Base-by-base conservation (phyloP, 2,113 vertebrate genomes). In the Solea senegalensis region DNA sequence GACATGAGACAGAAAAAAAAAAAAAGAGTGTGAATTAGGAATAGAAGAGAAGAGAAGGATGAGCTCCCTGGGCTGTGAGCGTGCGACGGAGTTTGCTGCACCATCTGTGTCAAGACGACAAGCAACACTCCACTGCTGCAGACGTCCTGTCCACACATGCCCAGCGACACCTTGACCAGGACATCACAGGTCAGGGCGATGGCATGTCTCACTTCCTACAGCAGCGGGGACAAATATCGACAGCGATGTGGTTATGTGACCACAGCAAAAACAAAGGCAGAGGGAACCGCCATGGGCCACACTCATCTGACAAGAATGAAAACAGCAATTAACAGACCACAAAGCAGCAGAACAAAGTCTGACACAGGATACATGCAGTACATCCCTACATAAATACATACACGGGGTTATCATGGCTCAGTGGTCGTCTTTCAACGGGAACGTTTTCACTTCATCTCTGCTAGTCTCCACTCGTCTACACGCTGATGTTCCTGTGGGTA, bases 101-200 rank as follows among this genome's bases (percentile, higher is more conserved):
- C 87, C 87, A 85, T 90, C 87, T 91, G 88, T 76, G 78, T 79
- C 27, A 74, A 79, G 86, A 76, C 81, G 85, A 76, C 85, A 83
- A 15, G 64, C 74, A 86, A 72, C 73, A 74, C 64, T 72, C 57
- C 49, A 8, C 80, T 67, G 78, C 77, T 43, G 57, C 72, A 78
- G 41, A 71, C 75, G 40, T 69, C 76, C 74, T 49, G 51, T 72
- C 72, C 50, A 71, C 12, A 69, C 77, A 76, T 73, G 67, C 67
- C 60, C 61, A 8, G 9, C 11, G 60, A 45, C 76, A 76, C 77
- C 75, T 76, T 54, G 69, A 54, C 13, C 15, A 50, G 64, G 70
- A 73, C 79, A 69, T 82, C 60, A 52, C 52, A 76, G 53, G 74
- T 56, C 67, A 65, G 48, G 59, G 50, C 8, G 8, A 55, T 5